Evolutionary conservation across 2,113 vertebrate species (phyloP).

Genomic region (Oryzias woworae): DNA sequence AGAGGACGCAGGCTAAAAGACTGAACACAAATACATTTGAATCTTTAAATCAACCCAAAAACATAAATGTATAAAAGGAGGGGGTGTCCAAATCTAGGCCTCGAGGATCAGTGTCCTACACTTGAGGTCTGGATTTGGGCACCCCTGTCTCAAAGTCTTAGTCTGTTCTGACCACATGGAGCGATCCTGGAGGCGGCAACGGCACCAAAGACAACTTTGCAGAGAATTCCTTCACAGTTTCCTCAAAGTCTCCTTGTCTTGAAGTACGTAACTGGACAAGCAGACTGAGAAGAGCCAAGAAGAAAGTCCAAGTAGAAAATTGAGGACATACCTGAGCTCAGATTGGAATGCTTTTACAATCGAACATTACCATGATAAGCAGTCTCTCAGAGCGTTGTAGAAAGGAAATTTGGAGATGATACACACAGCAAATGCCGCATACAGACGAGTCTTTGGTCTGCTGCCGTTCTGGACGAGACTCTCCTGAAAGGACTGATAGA

Average conservation of each 20-base stretch:
- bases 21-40: slow-evolving; percentile 65
- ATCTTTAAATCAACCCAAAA: neutral
- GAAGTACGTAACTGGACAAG: slow-evolving; percentile 81
- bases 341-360: neutral
- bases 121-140: too few relatives aligned
- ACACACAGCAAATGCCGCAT: slow-evolving; percentile 83
- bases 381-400: slow-evolving; percentile 91
- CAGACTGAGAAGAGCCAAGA: slow-evolving; percentile 71
- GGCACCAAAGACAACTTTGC: slow-evolving; percentile 91
- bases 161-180: slow-evolving; percentile 86
- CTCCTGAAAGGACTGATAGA: slow-evolving; percentile 72
- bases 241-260: slow-evolving; percentile 82
- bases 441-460: slow-evolving; percentile 74
- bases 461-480: slow-evolving; percentile 73
- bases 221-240: slow-evolving; percentile 89
- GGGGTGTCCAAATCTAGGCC: too few relatives aligned
- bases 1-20: slow-evolving; percentile 88
- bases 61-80: neutral
- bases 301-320: neutral
- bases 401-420: slow-evolving; percentile 93
- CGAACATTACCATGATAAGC: slow-evolving; percentile 87
- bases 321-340: neutral
- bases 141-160: neutral
- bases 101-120: too few relatives aligned
- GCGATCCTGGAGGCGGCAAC: slow-evolving; percentile 88